Base-by-base conservation (phyloP, 2,113 vertebrate genomes). In the Brachirus orientalis region DNA sequence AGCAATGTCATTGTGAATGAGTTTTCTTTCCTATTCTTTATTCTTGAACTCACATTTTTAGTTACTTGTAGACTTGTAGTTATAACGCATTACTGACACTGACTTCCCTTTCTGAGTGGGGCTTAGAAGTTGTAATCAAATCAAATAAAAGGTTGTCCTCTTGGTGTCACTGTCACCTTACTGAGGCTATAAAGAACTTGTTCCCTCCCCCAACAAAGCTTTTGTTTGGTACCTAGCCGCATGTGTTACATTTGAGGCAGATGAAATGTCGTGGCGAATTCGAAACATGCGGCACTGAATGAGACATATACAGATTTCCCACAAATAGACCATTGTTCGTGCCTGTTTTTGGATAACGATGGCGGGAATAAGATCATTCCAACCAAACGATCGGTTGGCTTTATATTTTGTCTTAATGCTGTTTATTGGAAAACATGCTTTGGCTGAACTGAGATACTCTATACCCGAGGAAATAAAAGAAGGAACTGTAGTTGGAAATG, bases 381-480 rank as follows among this genome's bases (percentile, higher is more conserved):
- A n/a, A n/a, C n/a, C n/a, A n/a, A n/a, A n/a, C n/a, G n/a, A 10
- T 7, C 2, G 8, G 18, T 38, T 18, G 53, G 3, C 77, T 50
- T 69, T 81, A 18, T 7, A 13, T 54, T 63, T 61, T 1, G 19
- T 3, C 7, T 2, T 81, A 13, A 18, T 76, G 36, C 13, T 75
- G 44, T 3, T 83, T 35, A 71, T 79, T 28, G 78, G 62, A 35
- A 35, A 70, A 0, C 43, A 36, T 0, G 33, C 75, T 44, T 37
- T 19, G 5, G 86, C 83, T n/a, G 88, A 93, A 48, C 50, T 91
- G 14, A 73, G 85, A 4, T 93, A 91, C 58, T 89, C 92, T 4
- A 19, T 92, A 55, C 80, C 80, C 0, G 92, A 92, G 63, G 91
- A 93, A 55, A 57, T 90, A 4, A 85, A 85, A 38, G 83, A 89